Evolutionary conservation across 2,113 vertebrate genomes (phyloP).

Genomic region (Actinemys pallida): DNA sequence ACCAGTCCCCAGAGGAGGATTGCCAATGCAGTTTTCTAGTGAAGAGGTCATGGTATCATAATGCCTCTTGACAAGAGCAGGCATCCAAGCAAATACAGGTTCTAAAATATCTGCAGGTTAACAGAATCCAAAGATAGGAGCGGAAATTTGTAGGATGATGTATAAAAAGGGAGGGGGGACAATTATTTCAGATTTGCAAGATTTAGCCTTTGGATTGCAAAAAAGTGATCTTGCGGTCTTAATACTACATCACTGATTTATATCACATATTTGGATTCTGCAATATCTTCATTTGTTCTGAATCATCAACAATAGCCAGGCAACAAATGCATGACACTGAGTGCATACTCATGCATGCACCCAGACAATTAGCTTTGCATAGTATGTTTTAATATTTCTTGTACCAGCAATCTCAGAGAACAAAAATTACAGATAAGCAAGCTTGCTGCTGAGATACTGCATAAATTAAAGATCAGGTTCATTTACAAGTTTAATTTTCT

Average conservation of each 20-base stretch:
- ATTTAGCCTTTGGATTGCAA: neutral
- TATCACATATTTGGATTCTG: conserved; percentile 15
- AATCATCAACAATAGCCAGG: neutral
- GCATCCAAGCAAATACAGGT: neutral
- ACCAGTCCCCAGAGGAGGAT: neutral
- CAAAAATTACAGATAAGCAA: neutral
- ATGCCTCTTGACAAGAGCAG: neutral
- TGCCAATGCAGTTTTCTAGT: neutral
- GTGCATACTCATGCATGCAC: neutral
- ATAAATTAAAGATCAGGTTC: neutral
- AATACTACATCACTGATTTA: conserved; percentile 20
- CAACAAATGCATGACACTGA: neutral
- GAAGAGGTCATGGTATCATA: neutral
- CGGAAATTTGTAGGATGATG: neutral
- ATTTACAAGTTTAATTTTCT: conserved; percentile 4
- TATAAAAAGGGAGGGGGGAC: neutral
- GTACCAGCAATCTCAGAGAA: neutral
- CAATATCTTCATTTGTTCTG: neutral
- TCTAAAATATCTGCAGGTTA: neutral
- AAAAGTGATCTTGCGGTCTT: neutral
- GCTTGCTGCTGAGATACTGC: rapidly evolving
- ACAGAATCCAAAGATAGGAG: neutral
- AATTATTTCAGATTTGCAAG: neutral
- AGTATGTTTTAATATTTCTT: neutral
- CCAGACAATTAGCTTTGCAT: neutral